These are phyloP conservation scores for Piscicola geometra DNA, from an alignment of 2,888 invertebrate genomes.

Conservation along the genomic window DNA sequence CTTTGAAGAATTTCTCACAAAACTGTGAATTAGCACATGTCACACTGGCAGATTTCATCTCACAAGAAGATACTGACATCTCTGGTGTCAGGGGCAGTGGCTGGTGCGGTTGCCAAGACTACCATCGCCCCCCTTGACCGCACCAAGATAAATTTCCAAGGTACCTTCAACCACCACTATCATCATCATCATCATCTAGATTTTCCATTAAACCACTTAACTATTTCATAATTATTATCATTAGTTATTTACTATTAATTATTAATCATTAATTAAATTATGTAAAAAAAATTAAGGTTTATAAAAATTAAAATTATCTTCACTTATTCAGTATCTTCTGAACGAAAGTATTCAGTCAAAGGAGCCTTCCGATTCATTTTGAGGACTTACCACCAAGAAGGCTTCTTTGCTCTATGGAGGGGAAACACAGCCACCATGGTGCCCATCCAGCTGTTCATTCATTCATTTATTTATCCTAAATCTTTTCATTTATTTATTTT, in stretches of 20 bases:
- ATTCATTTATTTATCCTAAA: neutral
- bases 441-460: neutral
- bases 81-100: slow-evolving; percentile 81
- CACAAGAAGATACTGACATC: slow-evolving; percentile 64
- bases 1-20: too few species aligned
- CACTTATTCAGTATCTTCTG: slow-evolving; percentile 48
- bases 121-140: slow-evolving; percentile 93
- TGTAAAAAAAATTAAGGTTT: too few species aligned
- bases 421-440: slow-evolving; percentile 99
- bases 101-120: slow-evolving; percentile 89
- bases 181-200: too few species aligned
- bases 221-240: too few species aligned
- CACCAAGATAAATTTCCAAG: slow-evolving; percentile 95
- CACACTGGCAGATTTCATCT: slow-evolving; percentile 48
- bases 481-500: neutral
- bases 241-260: too few species aligned
- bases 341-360: slow-evolving; percentile 56
- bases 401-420: slow-evolving; percentile 81
- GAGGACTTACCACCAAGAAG: slow-evolving; percentile 69
- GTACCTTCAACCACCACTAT: slow-evolving; percentile 42
- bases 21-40: too few species aligned
- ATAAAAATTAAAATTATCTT: too few species aligned
- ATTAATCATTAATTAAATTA: too few species aligned
- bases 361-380: slow-evolving; percentile 58
- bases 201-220: too few species aligned